A percentile compares a stretch with the other conserved stretches of the same genome.
These are phyloP conservation scores for Megaceryle torquata DNA, from an alignment of 2,113 vertebrate species.

Conservation along the genomic window DNA sequence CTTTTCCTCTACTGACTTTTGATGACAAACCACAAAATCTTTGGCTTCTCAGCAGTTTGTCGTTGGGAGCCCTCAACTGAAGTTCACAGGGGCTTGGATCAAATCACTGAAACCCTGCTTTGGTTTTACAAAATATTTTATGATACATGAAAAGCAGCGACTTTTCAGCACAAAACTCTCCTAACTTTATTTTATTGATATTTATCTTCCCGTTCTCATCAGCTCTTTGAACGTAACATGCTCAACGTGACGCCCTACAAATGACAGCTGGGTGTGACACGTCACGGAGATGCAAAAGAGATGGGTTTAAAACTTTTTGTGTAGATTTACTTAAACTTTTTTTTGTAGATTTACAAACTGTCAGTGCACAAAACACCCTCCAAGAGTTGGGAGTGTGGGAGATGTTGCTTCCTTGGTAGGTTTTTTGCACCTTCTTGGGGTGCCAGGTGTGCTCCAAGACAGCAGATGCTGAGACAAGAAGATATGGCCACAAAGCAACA, in stretches of 20 bases:
- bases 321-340: no score
- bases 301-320: not conserved
- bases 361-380: not conserved
- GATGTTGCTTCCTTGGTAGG: not conserved
- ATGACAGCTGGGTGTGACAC: fast-evolving
- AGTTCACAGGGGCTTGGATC: not conserved
- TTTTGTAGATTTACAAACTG: not conserved
- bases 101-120: not conserved
- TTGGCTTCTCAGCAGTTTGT: fast-evolving
- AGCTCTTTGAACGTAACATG: fast-evolving
- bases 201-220: not conserved
- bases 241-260: fast-evolving
- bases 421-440: not conserved
- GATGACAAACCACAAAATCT: not conserved
- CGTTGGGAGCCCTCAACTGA: not conserved
- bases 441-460: not conserved
- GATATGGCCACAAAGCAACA: fast-evolving
- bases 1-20: not conserved
- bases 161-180: not conserved
- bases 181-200: not conserved
- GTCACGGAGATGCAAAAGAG: fast-evolving
- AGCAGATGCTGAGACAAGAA: no score
- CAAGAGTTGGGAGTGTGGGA: not conserved
- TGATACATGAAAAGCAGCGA: not conserved
- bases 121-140: not conserved